Base-by-base conservation (phyloP, 2,797 vertebrate genomes). In the Sarcophilus harrisii region DNA sequence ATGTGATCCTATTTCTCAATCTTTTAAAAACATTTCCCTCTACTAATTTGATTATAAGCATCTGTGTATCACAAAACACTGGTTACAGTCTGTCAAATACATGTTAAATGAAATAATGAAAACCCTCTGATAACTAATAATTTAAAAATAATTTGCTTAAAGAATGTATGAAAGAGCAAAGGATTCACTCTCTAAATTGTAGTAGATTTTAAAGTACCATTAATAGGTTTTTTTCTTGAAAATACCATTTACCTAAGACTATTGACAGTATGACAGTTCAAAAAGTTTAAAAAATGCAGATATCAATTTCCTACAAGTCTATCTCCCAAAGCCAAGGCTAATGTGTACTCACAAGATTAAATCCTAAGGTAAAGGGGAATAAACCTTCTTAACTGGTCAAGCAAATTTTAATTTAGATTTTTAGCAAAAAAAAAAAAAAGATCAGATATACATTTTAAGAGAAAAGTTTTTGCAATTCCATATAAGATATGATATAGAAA, bases 21-120 rank as follows among this genome's bases (percentile, higher is more conserved):
- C 96, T 92, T 38, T 14, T 9, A 62, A 94, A 58, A 24, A 1
- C 54, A 96, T 96, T 10, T 1, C 55, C 30, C 91, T 97, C 3
- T 95, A 57, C 1, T 38, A 38, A 52, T 94, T 96, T 95, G 1
- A 94, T 94, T 96, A 94, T 95, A 30, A 90, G 58, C 3, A 95
- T 93, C 54, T 90, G 90, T 10, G 32, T 66, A 92, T 5, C 89
- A 59, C 21, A 90, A 94, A 96, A 9, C 94, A 57, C n/a, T 62
- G 28, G 81, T 4, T 10, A 91, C 66, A 96, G 52, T 92, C 29
- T 73, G 54, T 92, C 28, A 92, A 96, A 92, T 93, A 10, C 21
- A 45, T 24, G 9, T 24, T 10, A 38, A 81, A 45, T 28, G 45
- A 96, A 87, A 58, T 90, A 54, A 81, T 9, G 0, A 81, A 52